These are phyloP conservation scores for Salmo trutta DNA, from an alignment of 2,797 vertebrate genomes.

Conservation along the genomic window DNA sequence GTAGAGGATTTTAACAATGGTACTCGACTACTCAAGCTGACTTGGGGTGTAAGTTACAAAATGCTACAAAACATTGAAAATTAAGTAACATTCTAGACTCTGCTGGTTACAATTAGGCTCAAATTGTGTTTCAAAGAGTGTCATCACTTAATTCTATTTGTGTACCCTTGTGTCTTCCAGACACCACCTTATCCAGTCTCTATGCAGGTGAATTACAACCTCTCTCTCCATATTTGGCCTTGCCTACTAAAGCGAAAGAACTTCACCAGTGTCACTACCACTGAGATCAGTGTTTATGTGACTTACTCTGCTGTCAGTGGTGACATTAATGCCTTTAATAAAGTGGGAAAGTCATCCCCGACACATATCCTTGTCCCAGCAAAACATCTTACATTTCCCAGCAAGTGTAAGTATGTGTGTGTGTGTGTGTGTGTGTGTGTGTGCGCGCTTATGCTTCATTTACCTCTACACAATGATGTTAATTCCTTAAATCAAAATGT, in stretches of 20 bases:
- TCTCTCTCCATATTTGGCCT: slow-evolving; percentile 36
- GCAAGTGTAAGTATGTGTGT: slow-evolving; percentile 32
- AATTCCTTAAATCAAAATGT: not conserved
- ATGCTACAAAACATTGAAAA: not conserved
- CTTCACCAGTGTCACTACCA: not conserved
- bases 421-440: not conserved
- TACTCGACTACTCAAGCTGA: slow-evolving; percentile 48
- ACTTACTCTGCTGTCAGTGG: slow-evolving; percentile 58
- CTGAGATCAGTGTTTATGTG: slow-evolving; percentile 32
- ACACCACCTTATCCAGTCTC: slow-evolving; percentile 25
- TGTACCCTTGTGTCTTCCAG: slow-evolving; percentile 42
- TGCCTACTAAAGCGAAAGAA: slow-evolving; percentile 29
- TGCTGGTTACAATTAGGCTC: not conserved
- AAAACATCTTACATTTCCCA: slow-evolving; percentile 34
- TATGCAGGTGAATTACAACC: slow-evolving; percentile 41
- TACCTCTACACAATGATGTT: no score
- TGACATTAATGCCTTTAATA: slow-evolving; percentile 53
- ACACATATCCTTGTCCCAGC: slow-evolving; percentile 40
- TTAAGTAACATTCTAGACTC: no score
- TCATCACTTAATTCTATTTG: not conserved
- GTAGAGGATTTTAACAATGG: slow-evolving; percentile 22
- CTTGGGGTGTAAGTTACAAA: slow-evolving; percentile 59
- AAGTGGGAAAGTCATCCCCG: slow-evolving; percentile 51
- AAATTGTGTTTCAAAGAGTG: no score
- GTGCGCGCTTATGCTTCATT: not conserved